Percentiles rank a stretch among this genome's conserved stretches.
phyloP scores from a whole-genome alignment of 1,140 invertebrate genomes.

The Hestina assimilis region DNA sequence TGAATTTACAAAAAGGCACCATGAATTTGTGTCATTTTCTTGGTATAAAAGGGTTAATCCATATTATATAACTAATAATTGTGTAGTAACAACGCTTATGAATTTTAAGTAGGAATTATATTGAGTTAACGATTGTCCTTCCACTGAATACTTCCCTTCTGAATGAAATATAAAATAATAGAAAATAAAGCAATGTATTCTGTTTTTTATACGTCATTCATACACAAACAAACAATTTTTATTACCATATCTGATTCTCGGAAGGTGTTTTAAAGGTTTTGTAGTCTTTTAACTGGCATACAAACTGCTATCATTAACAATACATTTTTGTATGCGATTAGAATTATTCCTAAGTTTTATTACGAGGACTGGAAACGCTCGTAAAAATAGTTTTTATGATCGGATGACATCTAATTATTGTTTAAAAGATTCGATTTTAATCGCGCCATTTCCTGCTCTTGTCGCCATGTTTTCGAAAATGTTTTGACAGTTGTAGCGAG shows the following conservation, averaged over 20 bases:
- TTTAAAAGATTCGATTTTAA: not conserved
- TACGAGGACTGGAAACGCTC: constrained; percentile 3
- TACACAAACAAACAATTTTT: constrained; percentile 1
- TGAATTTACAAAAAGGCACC: too few relatives aligned
- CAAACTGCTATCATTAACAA: constrained; percentile 10
- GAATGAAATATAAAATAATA: too few relatives aligned
- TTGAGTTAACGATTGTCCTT: too few relatives aligned
- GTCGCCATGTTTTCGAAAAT: not conserved
- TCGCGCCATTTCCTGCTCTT: not conserved
- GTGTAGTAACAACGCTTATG: too few relatives aligned
- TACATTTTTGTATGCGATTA: not conserved
- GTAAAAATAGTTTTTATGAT: constrained; percentile 19
- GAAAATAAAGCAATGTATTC: too few relatives aligned
- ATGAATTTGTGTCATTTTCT: too few relatives aligned
- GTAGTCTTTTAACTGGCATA: not conserved
- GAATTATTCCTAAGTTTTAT: not conserved
- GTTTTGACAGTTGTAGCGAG: too few relatives aligned
- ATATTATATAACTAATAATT: too few relatives aligned
- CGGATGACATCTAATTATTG: constrained; percentile 9
- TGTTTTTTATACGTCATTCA: not conserved
- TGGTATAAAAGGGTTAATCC: too few relatives aligned
- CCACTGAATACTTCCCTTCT: too few relatives aligned
- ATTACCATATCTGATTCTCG: constrained; percentile 6
- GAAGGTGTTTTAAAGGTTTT: constrained; percentile 3
- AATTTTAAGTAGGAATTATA: too few relatives aligned